These are phyloP conservation scores for Nibea albiflora DNA, from an alignment of 2,113 vertebrate genomes.

Conservation along the genomic window DNA sequence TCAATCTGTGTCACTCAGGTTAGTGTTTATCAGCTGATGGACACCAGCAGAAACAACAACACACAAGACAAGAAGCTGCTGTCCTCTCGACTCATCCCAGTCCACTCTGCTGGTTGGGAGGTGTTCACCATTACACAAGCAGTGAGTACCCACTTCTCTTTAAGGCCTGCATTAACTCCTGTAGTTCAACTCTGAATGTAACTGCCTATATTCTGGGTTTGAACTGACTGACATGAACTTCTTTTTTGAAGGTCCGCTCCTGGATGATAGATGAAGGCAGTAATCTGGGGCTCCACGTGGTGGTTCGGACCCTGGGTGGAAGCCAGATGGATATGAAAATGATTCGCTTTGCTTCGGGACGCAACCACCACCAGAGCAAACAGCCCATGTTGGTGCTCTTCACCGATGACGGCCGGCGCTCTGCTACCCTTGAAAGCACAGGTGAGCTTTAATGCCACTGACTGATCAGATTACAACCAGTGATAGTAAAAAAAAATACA, in stretches of 20 bases:
- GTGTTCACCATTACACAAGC: slow-evolving; percentile 91
- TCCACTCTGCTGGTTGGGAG: slow-evolving; percentile 91
- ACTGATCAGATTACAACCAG: background rate
- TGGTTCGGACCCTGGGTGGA: slow-evolving; percentile 77
- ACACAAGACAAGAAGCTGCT: slow-evolving; percentile 84
- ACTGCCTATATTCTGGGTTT: background rate
- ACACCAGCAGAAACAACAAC: slow-evolving; percentile 71
- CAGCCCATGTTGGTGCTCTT: slow-evolving; percentile 94
- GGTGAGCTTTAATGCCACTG: slow-evolving; percentile 71
- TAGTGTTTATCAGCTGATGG: slow-evolving; percentile 88
- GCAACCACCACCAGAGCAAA: slow-evolving; percentile 90
- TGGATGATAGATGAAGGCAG: slow-evolving; percentile 87
- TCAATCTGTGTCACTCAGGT: slow-evolving; percentile 78
- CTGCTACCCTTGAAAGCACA: slow-evolving; percentile 62
- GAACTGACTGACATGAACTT: background rate
- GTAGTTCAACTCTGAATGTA: background rate
- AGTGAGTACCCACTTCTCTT: slow-evolving; percentile 79
- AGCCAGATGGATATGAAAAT: slow-evolving; percentile 72
- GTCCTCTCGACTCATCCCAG: slow-evolving; percentile 85
- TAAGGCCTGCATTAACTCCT: background rate
- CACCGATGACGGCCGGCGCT: slow-evolving; percentile 88
- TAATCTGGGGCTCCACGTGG: slow-evolving; percentile 88
- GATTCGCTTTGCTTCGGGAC: slow-evolving; percentile 86
- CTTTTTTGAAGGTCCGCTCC: slow-evolving; percentile 83
- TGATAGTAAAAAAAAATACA: background rate